Conservation (phyloP, 2,113 vertebrate genomes). For the Bagarius yarrelli region DNA sequence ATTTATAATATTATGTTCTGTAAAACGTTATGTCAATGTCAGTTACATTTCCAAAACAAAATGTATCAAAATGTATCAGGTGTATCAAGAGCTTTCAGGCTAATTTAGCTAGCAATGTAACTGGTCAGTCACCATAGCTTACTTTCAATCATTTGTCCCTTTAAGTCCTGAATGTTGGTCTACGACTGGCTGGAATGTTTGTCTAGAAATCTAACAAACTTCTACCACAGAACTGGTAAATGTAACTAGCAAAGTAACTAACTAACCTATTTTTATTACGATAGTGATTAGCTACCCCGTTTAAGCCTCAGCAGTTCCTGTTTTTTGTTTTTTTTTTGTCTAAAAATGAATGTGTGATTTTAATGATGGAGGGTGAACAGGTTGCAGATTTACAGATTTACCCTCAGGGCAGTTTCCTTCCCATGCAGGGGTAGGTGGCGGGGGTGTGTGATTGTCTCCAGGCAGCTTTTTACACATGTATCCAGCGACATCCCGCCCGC, state of each 20-base stretch:
- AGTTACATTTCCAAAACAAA: not conserved
- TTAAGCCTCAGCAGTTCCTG: not conserved
- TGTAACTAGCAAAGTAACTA: not conserved
- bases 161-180: no score
- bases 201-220: not conserved
- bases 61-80: not conserved
- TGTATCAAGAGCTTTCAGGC: not conserved
- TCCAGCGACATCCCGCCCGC: constrained; percentile 64
- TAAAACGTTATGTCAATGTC: no score
- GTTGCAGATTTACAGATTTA: constrained; percentile 39
- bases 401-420: constrained; percentile 72
- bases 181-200: not conserved
- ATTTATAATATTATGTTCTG: no score
- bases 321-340: no score
- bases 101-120: not conserved
- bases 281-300: not conserved
- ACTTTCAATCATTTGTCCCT: no score
- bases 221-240: no score
- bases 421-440: constrained; percentile 75
- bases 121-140: no score
- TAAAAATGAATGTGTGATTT: not conserved
- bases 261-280: not conserved
- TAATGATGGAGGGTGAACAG: not conserved
- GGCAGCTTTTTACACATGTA: constrained; percentile 76
- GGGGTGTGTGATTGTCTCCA: constrained; percentile 62